A percentile compares a stretch with the other conserved stretches of the same genome.
phyloP scores from a whole-genome alignment of 2,888 invertebrate genomes.

The Choristoneura rosaceana region DNA sequence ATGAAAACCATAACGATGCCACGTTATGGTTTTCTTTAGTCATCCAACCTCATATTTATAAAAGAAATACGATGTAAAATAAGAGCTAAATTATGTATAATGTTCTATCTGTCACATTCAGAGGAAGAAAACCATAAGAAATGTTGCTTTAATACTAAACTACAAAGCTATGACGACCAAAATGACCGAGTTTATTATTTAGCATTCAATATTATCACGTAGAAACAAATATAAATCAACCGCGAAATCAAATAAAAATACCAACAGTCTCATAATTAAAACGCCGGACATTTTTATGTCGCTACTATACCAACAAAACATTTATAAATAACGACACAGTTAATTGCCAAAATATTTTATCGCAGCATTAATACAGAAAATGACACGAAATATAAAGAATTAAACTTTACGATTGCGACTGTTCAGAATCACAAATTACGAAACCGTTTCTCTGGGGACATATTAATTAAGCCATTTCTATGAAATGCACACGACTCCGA shows the following conservation, averaged over 20 bases:
- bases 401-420: slow-evolving; percentile 65
- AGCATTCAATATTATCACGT: slow-evolving; percentile 28
- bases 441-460: slow-evolving; percentile 71
- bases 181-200: slow-evolving; percentile 33
- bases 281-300: slow-evolving; percentile 36
- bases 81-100: slow-evolving; percentile 13
- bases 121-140: slow-evolving; percentile 26
- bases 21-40: background rate
- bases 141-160: slow-evolving; percentile 20
- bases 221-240: slow-evolving; percentile 39
- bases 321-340: slow-evolving; percentile 37
- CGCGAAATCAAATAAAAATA: slow-evolving; percentile 38
- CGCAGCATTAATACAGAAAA: slow-evolving; percentile 38
- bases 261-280: slow-evolving; percentile 39
- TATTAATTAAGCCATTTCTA: slow-evolving; percentile 80
- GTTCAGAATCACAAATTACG: slow-evolving; percentile 68
- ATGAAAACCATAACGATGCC: background rate
- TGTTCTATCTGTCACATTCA: slow-evolving; percentile 24
- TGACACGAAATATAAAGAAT: slow-evolving; percentile 51
- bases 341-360: slow-evolving; percentile 41
- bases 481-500: slow-evolving; percentile 69
- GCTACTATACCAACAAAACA: slow-evolving; percentile 36
- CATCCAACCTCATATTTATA: background rate
- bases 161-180: slow-evolving; percentile 26
- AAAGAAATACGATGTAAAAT: slow-evolving; percentile 4